Evolutionary conservation across 2,888 invertebrate species (phyloP).

Genomic region (Lapara coniferarum): DNA sequence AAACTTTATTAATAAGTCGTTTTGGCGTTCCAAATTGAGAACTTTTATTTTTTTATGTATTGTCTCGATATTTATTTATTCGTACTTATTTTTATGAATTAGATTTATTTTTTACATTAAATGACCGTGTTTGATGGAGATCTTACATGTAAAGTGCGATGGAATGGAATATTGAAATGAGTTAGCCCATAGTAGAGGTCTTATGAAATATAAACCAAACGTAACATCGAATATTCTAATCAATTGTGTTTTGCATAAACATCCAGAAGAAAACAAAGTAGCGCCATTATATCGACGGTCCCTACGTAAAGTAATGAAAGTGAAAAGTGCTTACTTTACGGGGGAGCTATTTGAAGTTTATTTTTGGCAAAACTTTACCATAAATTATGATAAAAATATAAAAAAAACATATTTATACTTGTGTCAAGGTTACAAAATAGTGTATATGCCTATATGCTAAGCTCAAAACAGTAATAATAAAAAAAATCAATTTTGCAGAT

Average conservation of each 20-base stretch:
- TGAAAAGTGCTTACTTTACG: no score
- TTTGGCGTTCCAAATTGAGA: conserved; percentile 19
- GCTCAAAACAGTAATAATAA: no score
- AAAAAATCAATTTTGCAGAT: no score
- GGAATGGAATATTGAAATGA: neutral
- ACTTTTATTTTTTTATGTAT: conserved; percentile 13
- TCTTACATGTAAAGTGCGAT: neutral
- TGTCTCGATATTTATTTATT: conserved; percentile 26
- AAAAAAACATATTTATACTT: no score
- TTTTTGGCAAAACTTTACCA: no score
- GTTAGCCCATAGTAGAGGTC: conserved; percentile 9
- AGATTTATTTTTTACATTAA: conserved; percentile 24
- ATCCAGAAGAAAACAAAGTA: no score
- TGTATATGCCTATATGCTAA: no score
- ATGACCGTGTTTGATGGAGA: neutral
- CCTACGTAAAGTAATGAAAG: no score
- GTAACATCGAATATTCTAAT: neutral
- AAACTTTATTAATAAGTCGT: conserved; percentile 15
- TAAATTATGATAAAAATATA: no score
- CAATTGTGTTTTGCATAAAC: neutral
- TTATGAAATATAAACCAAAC: conserved; percentile 12
- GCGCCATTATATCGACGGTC: neutral
- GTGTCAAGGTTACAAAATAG: no score
- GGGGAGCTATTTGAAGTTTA: no score
- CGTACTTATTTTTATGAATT: conserved; percentile 33